phyloP scores from a whole-genome alignment of 1,140 invertebrate genomes.

The Drosophila murphyi region DNA sequence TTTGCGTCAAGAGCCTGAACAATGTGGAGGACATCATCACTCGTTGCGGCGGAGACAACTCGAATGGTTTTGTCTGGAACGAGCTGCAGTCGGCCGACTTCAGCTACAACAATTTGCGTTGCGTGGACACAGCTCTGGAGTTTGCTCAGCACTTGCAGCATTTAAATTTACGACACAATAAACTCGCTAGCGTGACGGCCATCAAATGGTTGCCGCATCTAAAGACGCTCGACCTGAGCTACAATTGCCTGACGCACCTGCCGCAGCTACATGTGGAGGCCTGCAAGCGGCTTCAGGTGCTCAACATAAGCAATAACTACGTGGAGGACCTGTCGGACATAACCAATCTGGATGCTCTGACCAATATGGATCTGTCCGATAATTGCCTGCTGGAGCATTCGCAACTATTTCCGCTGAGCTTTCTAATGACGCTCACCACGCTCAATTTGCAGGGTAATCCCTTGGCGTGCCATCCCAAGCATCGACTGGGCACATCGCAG shows the following conservation, averaged over 20 bases:
- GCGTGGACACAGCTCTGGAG: conserved; percentile 86
- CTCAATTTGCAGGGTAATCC: conserved; percentile 87
- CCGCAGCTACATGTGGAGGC: conserved; percentile 86
- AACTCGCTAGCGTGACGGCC: conserved; percentile 84
- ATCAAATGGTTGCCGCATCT: conserved; percentile 86
- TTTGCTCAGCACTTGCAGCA: conserved; percentile 87
- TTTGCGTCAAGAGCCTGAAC: conserved; percentile 85
- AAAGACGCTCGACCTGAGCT: conserved; percentile 87
- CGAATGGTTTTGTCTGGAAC: conserved; percentile 87
- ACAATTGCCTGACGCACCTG: conserved; percentile 87
- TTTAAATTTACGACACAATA: conserved; percentile 88
- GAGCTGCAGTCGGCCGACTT: conserved; percentile 86
- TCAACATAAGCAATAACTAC: conserved; percentile 87
- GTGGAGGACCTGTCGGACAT: conserved; percentile 85
- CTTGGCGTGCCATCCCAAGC: conserved; percentile 86
- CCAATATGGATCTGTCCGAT: conserved; percentile 87
- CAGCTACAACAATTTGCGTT: conserved; percentile 86
- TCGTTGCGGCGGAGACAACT: conserved; percentile 87
- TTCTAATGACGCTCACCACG: conserved; percentile 85
- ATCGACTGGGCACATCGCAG: conserved; percentile 86
- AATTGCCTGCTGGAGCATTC: conserved; percentile 88
- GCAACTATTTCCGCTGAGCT: conserved; percentile 85
- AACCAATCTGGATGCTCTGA: conserved; percentile 85
- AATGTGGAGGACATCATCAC: conserved; percentile 85
- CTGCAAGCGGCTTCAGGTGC: conserved; percentile 85